phyloP scores from a whole-genome alignment of 2,113 vertebrate genomes.

The Onychostruthus taczanowskii region DNA sequence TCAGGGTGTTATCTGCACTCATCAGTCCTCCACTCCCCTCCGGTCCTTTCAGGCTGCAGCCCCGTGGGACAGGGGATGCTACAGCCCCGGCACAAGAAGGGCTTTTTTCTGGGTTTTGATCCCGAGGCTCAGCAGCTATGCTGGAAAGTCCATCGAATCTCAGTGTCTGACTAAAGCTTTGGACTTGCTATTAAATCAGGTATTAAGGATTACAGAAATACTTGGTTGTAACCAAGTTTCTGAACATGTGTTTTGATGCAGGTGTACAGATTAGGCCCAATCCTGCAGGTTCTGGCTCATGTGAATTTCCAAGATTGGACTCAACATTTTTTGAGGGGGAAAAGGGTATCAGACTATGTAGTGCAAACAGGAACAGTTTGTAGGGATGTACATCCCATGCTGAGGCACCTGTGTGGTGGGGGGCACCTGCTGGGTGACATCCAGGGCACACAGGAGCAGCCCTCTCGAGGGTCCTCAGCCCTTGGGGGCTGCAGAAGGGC shows the following conservation, averaged over 20 bases:
- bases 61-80: neutral
- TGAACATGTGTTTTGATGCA: neutral
- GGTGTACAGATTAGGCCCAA: neutral
- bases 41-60: neutral
- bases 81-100: neutral
- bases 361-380: neutral
- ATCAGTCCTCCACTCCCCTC: neutral
- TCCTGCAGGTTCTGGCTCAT: neutral
- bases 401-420: neutral
- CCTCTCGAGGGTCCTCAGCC: neutral
- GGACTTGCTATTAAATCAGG: neutral
- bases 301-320: neutral
- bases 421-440: neutral
- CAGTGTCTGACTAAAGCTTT: neutral
- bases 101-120: neutral
- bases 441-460: accelerated
- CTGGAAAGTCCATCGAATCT: neutral
- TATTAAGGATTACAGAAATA: neutral
- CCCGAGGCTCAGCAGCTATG: accelerated
- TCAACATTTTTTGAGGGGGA: accelerated
- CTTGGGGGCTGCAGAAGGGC: neutral
- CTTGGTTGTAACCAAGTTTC: neutral
- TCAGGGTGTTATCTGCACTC: neutral
- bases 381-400: neutral
- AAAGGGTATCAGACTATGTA: neutral